phyloP scores from a whole-genome alignment of 2,888 invertebrate genomes.

The Mesodorylaimus sp. region DNA sequence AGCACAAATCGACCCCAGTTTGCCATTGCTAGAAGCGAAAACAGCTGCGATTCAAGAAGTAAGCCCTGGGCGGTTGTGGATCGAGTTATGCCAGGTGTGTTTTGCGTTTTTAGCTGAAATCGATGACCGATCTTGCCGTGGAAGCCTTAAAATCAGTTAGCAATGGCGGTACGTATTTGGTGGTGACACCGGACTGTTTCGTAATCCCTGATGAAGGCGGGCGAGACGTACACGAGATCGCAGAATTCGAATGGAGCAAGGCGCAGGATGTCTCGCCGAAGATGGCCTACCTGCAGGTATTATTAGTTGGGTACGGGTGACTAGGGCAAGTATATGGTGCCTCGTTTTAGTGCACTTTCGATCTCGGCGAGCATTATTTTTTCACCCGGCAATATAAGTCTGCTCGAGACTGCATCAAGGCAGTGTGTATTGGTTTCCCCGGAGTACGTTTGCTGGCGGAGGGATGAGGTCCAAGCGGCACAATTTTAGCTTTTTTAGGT shows the following conservation, averaged over 20 bases:
- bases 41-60: not conserved
- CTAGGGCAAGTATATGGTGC: not conserved
- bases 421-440: too few relatives aligned
- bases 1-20: not conserved
- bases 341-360: not conserved
- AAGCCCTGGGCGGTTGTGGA: too few relatives aligned
- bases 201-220: not conserved
- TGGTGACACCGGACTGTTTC: not conserved
- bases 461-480: too few relatives aligned
- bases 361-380: slow-evolving; percentile 1
- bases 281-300: not conserved
- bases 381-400: not conserved
- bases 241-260: not conserved
- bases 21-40: not conserved
- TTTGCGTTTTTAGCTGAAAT: not conserved
- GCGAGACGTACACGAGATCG: not conserved
- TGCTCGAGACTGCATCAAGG: too few relatives aligned
- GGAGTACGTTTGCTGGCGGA: too few relatives aligned
- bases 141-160: not conserved
- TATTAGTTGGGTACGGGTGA: not conserved
- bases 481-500: too few relatives aligned
- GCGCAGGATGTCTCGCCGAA: not conserved
- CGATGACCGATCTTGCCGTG: not conserved
- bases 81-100: too few relatives aligned
- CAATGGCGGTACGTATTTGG: not conserved